Conservation (phyloP, 2,888 invertebrate species). For the Clanis bilineata region DNA sequence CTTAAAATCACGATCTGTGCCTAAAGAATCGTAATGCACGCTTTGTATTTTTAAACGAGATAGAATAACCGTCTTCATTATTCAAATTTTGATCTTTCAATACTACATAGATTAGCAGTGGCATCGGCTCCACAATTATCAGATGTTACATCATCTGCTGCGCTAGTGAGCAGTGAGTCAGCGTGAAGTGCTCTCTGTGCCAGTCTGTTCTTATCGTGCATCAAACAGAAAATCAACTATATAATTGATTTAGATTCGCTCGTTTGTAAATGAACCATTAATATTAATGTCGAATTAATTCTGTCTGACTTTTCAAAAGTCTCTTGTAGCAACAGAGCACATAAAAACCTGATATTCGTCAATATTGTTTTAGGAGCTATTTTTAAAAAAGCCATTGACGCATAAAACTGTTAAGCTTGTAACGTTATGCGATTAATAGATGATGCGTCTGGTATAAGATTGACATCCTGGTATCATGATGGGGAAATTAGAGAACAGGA, state of each 20-base stretch:
- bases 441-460: background rate
- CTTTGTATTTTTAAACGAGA: background rate
- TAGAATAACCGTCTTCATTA: background rate
- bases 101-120: slow-evolving; percentile 7
- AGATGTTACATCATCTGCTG: slow-evolving; percentile 11
- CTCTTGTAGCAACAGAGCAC: background rate
- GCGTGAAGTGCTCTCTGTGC: slow-evolving; percentile 7
- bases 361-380: background rate
- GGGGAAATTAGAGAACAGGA: background rate
- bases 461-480: background rate
- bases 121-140: slow-evolving; percentile 5
- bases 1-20: background rate
- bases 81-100: slow-evolving; percentile 13
- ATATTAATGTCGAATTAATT: background rate
- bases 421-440: background rate
- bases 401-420: too few species aligned
- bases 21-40: background rate
- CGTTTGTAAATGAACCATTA: background rate
- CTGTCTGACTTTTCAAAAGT: background rate
- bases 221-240: background rate
- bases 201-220: slow-evolving; percentile 1
- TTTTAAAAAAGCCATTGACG: too few species aligned
- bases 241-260: slow-evolving; percentile 6
- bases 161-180: background rate
- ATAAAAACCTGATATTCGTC: background rate